Base-by-base conservation (phyloP, 2,113 vertebrate genomes). In the Dascyllus trimaculatus region DNA sequence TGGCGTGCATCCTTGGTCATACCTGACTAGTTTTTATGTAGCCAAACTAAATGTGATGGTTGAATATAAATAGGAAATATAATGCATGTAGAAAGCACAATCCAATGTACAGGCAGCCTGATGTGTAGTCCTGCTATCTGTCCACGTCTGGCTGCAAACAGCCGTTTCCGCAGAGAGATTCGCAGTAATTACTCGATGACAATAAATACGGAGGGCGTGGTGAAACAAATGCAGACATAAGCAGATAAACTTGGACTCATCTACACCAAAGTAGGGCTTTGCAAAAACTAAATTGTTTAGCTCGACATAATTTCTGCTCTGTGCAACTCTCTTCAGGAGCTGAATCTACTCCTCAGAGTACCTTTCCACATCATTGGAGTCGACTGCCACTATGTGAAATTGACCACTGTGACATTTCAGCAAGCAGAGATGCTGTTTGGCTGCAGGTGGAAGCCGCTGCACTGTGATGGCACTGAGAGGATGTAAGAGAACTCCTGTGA, bases 401-500 rank as follows among this genome's bases (percentile, higher is more conserved):
- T 22, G 60, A 54, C 15, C 57, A 43, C 43, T 71, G 40, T 75
- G 71, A 65, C 17, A 70, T 83, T 62, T 75, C 59, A 78, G 71
- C 18, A 24, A 66, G 21, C 24, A 72, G 43, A 80, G 35, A 78
- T 62, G 52, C 4, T 59, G 45, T 61, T 61, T 65, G 68, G 71
- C 75, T 86, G 85, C 85, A 81, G 80, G 64, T 85, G 49, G 32
- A 70, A 22, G 56, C 40, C 22, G 13, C 48, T 29, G 21, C 38
- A 65, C 38, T n/a, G 24, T 78, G 35, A 61, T 61, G 49, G 24
- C 38, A 56, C 32, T 51, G 58, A 63, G 43, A 72, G 40, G 17
- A 4, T 15, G 40, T 8, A 43, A 15, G 8, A 1, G 14, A 43
- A 14, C 15, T 15, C 11, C 2, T 14, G 40, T 14, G 40, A 43